These are phyloP conservation scores for Gracilinanus agilis DNA, from an alignment of 2,113 vertebrate genomes.

Conservation along the genomic window DNA sequence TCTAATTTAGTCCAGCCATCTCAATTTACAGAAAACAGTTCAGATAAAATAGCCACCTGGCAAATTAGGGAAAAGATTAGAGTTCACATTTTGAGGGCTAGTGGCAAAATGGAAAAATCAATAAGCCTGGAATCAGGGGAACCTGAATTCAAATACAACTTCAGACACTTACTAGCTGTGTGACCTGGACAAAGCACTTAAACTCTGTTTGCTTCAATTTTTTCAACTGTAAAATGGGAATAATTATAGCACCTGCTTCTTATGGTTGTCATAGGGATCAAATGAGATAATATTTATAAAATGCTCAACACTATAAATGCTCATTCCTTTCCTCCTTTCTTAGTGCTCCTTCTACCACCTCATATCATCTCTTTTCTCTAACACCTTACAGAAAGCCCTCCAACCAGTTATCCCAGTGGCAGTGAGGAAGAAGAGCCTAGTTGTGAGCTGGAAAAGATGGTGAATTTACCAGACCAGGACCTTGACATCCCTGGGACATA, in stretches of 20 bases:
- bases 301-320: not conserved
- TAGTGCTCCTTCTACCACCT: not conserved
- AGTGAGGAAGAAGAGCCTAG: too few relatives aligned
- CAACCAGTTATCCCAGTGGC: too few relatives aligned
- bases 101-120: not conserved
- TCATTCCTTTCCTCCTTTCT: not conserved
- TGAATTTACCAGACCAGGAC: not conserved
- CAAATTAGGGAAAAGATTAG: not conserved
- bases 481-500: not conserved
- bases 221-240: not conserved
- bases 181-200: not conserved
- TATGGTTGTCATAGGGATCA: not conserved
- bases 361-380: not conserved
- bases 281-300: not conserved
- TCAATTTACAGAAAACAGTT: not conserved
- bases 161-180: not conserved
- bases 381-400: not conserved
- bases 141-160: not conserved
- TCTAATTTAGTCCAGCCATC: not conserved
- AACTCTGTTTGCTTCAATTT: not conserved
- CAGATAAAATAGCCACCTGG: not conserved
- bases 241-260: not conserved
- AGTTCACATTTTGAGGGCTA: not conserved
- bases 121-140: not conserved
- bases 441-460: too few relatives aligned